Conservation (phyloP, 2,113 vertebrate species). For the Theristicus caerulescens region DNA sequence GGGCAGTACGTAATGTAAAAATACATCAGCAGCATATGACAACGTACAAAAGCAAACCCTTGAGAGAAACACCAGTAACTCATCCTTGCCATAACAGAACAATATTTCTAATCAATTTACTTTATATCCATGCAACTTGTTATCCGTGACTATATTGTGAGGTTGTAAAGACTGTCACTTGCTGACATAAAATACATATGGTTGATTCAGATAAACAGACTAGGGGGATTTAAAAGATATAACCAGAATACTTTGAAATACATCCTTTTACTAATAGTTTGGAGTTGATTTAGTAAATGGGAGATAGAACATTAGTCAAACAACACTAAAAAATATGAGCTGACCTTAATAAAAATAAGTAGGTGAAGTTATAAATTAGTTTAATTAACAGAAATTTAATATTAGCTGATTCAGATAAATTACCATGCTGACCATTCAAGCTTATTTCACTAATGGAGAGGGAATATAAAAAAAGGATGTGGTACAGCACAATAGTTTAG, state of each 20-base stretch:
- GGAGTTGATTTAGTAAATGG: constrained; percentile 50
- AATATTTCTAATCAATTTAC: constrained; percentile 14
- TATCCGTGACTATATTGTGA: constrained; percentile 6
- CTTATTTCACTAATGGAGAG: constrained; percentile 57
- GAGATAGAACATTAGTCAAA: constrained; percentile 54
- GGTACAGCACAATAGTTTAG: neutral
- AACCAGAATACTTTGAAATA: constrained; percentile 26
- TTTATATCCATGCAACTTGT: neutral
- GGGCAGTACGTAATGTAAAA: neutral
- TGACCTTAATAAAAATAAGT: constrained; percentile 67
- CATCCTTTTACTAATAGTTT: constrained; percentile 16
- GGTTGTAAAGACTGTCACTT: constrained; percentile 26
- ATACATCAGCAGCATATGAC: neutral
- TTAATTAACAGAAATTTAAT: constrained; percentile 66
- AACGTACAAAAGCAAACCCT: neutral
- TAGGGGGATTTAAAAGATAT: constrained; percentile 56
- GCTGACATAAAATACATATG: neutral
- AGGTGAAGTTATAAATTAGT: constrained; percentile 59
- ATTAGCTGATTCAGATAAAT: constrained; percentile 52
- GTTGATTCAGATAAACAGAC: constrained; percentile 54
- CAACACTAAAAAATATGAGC: constrained; percentile 26
- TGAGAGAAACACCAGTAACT: constrained; percentile 20
- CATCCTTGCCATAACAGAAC: neutral
- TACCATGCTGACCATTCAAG: constrained; percentile 32
- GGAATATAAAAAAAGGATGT: neutral